A percentile compares a stretch with the other conserved stretches of the same genome.
Conservation (phyloP, 2,888 invertebrate species). For the Mythimna lalbum region DNA sequence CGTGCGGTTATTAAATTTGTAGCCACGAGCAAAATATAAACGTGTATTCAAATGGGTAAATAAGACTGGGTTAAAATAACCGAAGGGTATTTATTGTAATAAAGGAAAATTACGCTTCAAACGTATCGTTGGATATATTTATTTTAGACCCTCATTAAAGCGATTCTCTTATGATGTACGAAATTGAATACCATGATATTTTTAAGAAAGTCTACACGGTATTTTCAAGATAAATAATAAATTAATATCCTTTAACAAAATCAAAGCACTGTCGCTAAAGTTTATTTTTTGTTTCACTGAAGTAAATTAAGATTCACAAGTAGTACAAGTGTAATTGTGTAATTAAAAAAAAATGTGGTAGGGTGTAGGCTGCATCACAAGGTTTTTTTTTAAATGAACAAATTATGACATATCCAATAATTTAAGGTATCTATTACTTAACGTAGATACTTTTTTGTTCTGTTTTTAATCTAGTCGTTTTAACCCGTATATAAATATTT, state of each 20-base stretch:
- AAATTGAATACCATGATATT: conserved; percentile 23
- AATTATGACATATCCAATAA: too few relatives aligned
- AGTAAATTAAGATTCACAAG: conserved; percentile 14
- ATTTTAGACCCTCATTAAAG: conserved; percentile 37
- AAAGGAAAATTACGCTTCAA: background rate
- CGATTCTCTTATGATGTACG: conserved; percentile 14
- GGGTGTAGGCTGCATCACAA: too few relatives aligned
- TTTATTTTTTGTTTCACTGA: background rate
- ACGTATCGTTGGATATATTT: conserved; percentile 3
- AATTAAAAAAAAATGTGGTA: too few relatives aligned
- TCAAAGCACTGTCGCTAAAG: background rate
- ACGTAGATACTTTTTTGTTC: too few relatives aligned
- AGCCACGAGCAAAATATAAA: background rate
- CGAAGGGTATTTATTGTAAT: background rate
- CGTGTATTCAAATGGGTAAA: background rate
- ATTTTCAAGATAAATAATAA: background rate
- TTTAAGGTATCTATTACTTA: too few relatives aligned
- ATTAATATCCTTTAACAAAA: background rate
- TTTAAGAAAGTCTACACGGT: background rate
- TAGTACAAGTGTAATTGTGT: too few relatives aligned
- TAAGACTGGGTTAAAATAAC: background rate
- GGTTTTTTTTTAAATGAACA: too few relatives aligned
- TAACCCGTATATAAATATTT: too few relatives aligned
- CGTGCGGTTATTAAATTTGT: too few relatives aligned
- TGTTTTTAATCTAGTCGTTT: too few relatives aligned